Evolutionary conservation across 2,888 invertebrate genomes (phyloP).

Genomic region (Apotomis capreana): DNA sequence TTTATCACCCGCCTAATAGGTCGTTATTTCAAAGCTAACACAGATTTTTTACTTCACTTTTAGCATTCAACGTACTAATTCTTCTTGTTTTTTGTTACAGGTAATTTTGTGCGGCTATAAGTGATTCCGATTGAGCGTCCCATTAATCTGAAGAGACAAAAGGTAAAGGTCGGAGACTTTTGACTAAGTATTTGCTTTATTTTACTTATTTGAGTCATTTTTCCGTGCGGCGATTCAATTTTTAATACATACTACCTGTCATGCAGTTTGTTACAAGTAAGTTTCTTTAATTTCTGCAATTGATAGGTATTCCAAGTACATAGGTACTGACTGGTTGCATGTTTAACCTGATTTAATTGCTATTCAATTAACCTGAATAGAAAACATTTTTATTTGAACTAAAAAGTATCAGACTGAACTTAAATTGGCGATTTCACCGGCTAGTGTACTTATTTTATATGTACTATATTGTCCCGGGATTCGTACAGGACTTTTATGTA

Average conservation of each 20-base stretch:
- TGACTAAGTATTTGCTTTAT: not conserved
- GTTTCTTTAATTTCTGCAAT: no score
- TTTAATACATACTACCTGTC: not conserved
- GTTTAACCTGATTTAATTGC: no score
- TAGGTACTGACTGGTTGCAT: no score
- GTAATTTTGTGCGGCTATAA: constrained; percentile 27
- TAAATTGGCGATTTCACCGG: no score
- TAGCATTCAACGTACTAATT: constrained; percentile 26
- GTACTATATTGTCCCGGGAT: no score
- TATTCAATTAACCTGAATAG: no score
- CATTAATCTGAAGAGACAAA: constrained; percentile 21
- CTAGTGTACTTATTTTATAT: no score
- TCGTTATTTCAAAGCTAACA: constrained; percentile 24
- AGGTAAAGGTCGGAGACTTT: constrained; percentile 16
- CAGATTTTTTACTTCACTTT: constrained; percentile 27
- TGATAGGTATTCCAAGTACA: no score
- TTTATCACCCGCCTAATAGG: constrained; percentile 32
- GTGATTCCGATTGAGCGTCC: constrained; percentile 17
- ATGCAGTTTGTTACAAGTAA: not conserved
- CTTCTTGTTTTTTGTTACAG: constrained; percentile 39
- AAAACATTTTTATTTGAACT: no score
- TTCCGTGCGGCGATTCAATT: constrained; percentile 6
- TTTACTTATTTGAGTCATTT: constrained; percentile 19
- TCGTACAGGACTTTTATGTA: no score
- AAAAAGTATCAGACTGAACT: no score